Conservation (phyloP, 2,888 invertebrate species). For the Lepeophtheirus nordmannii region DNA sequence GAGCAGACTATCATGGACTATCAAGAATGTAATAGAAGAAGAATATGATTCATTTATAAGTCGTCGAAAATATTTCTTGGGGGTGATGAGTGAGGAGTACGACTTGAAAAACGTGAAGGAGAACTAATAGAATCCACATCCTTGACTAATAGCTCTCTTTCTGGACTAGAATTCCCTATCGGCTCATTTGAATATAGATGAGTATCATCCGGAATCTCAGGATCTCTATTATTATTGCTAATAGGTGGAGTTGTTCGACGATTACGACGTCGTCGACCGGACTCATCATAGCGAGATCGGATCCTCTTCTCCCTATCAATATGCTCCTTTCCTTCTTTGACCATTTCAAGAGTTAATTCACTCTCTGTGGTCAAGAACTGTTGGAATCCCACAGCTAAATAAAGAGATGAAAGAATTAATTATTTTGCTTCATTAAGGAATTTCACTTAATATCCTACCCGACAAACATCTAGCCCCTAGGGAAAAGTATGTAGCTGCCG, state of each 20-base stretch:
- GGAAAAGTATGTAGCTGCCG: constrained; percentile 82
- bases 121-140: neutral
- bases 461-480: constrained; percentile 78
- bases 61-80: neutral
- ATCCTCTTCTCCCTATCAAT: constrained; percentile 72
- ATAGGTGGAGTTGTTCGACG: neutral
- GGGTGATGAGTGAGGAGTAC: neutral
- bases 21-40: too few relatives aligned
- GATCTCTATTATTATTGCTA: neutral
- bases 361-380: constrained; percentile 86
- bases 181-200: neutral
- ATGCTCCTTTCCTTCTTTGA: constrained; percentile 82
- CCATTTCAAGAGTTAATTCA: constrained; percentile 75
- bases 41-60: neutral
- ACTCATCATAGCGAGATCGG: constrained; percentile 63
- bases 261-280: constrained; percentile 54
- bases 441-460: constrained; percentile 6
- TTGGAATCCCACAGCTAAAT: constrained; percentile 66
- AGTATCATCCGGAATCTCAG: neutral
- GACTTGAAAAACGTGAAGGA: neutral
- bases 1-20: too few relatives aligned
- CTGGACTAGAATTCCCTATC: neutral
- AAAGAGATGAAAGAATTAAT: neutral
- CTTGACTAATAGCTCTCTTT: neutral
- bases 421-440: neutral